Evolutionary conservation across 2,888 invertebrate species (phyloP), one percentile per base, ranked within the genome.

Genomic region (Cyrtodaria siliqua): DNA sequence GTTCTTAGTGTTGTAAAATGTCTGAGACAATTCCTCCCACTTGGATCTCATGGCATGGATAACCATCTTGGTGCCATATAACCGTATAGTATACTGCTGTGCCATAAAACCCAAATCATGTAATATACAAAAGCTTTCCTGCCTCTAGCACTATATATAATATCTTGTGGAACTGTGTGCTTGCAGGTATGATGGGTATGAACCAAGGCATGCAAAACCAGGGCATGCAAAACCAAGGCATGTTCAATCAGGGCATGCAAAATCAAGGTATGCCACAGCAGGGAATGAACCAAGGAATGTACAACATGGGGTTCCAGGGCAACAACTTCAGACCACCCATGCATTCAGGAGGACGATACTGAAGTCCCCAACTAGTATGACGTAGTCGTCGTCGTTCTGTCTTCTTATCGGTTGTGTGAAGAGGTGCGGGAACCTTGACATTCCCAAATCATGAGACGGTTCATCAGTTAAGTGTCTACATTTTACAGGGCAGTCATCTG

Each of bases 211-310:
- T 53, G 57, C 55, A 53, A 24, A 27, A 49, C 44, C 49, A 47
- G 40, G 26, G 26, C 23, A 33, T 33, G 33, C 33, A 4, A 33
- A 33, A 33, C 33, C 33, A 33, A 33, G 33, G 33, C 12, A 33
- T 47, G 47, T 16, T 16, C 3, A n/a, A 18, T 6, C 47, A 18
- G 18, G 62, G 69, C 47, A 18, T 33, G 33, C 33, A 4, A 33
- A 33, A 33, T 12, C 33, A 33, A 12, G 33, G 33, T 4, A 77
- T 77, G 77, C 67, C 67, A 68, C 61, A 69, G 20, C 62, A 61
- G 33, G 80, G 80, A 24, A 80, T 80, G 80, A 69, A 69, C 24
- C 62, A 61, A 33, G 80, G 80, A 24, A 80, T 80, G 80, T 80
- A 60, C 63, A 77, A 74, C 49, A 80, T 80, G 80, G 75, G 75